A percentile compares a stretch with the other conserved stretches of the same genome.
Evolutionary conservation across 2,888 invertebrate species (phyloP).

Genomic region (Ryuthela nishihirai): DNA sequence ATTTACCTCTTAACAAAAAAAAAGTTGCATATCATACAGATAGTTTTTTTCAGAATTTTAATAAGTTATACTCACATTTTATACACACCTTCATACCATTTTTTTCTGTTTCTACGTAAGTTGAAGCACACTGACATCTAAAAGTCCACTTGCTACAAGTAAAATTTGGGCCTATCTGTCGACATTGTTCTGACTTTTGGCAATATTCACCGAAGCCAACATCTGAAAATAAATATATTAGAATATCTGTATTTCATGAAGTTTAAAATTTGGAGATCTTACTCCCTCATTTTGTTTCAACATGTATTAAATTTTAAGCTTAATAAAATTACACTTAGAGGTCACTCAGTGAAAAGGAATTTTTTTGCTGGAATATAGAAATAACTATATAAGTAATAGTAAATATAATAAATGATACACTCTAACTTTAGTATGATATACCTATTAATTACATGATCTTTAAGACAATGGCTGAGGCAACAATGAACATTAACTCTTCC

Average conservation of each 20-base stretch:
- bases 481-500: too few relatives aligned
- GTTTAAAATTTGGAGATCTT: background rate
- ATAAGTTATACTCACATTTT: slow-evolving; percentile 9
- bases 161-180: slow-evolving; percentile 20
- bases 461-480: too few relatives aligned
- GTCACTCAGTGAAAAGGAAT: slow-evolving; percentile 25
- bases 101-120: slow-evolving; percentile 16
- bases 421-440: too few relatives aligned
- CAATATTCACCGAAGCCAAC: slow-evolving; percentile 32
- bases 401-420: too few relatives aligned
- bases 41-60: background rate
- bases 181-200: slow-evolving; percentile 21
- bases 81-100: slow-evolving; percentile 20
- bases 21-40: background rate
- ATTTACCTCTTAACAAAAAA: background rate
- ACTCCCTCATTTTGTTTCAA: too few relatives aligned
- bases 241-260: background rate
- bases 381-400: too few relatives aligned
- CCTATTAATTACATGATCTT: too few relatives aligned
- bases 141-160: slow-evolving; percentile 32
- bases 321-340: slow-evolving; percentile 7
- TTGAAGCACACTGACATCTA: slow-evolving; percentile 25
- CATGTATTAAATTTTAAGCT: background rate
- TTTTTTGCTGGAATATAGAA: slow-evolving; percentile 31
- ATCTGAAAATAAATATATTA: slow-evolving; percentile 4